Conservation (phyloP, 2,888 invertebrate species). For the Petrophora chlorosata region DNA sequence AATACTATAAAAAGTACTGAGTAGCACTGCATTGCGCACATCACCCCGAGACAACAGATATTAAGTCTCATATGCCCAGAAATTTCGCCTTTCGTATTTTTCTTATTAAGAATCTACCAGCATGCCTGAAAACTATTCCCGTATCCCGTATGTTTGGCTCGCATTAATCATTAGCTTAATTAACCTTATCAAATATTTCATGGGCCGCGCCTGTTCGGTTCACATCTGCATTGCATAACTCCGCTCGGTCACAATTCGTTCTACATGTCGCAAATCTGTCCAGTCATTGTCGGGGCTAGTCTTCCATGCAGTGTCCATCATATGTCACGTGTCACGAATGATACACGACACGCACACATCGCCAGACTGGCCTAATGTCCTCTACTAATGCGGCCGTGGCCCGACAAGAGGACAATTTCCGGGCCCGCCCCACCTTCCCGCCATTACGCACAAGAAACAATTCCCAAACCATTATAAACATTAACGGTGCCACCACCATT, state of each 20-base stretch:
- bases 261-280: conserved; percentile 46
- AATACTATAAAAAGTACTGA: no score
- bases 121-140: no score
- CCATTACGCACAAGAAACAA: conserved; percentile 76
- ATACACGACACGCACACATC: conserved; percentile 64
- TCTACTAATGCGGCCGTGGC: conserved; percentile 71
- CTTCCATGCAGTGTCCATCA: conserved; percentile 44
- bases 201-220: conserved; percentile 15
- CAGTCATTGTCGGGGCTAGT: conserved; percentile 51
- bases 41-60: no score
- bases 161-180: conserved; percentile 21
- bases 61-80: no score
- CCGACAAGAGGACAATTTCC: conserved; percentile 81
- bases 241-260: conserved; percentile 31
- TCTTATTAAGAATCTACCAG: no score
- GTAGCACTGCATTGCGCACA: no score
- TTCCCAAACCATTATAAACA: conserved; percentile 73
- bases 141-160: conserved; percentile 1
- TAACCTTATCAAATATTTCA: conserved; percentile 20
- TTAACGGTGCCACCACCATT: conserved; percentile 64
- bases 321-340: conserved; percentile 67
- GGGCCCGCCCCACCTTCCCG: conserved; percentile 73
- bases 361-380: conserved; percentile 69
- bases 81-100: no score
- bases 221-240: conserved; percentile 29